Evolutionary conservation across 1,140 invertebrate genomes (phyloP), one percentile per base, ranked within the genome.

Genomic region (Stenopsyche tienmushanensis): DNA sequence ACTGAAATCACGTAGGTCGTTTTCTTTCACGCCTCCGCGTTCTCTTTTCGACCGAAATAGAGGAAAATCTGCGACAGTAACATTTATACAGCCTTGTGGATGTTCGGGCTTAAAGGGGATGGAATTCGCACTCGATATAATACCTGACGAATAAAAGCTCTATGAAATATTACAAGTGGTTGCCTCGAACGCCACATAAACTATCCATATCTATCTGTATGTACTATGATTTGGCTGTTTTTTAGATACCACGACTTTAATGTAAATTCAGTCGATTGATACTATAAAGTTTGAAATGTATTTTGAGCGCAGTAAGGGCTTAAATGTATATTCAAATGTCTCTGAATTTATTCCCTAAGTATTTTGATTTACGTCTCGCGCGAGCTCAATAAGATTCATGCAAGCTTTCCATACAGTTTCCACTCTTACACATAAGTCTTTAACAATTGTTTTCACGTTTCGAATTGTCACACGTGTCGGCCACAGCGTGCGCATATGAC

Each of bases 1-100:
- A 70, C 29, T 17, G 54, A 66, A 70, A 70, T 70, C 68, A 70
- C 68, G 68, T 70, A 70, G 60, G 62, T 62, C 64, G 62, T 70
- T 69, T 69, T 62, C 63, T 15, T 44, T 65, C 53, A 23, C 26
- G 47, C 21, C 20, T 7, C 24, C 44, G 45, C 29, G 9, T 7
- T 21, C 59, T 41, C 34, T 44, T 52, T 45, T 42, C 39, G 29
- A 1, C 44, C 44, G 44, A 47, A 7, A 13, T 20, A 15, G 18
- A 8, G 18, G 18, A 23, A 47, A 47, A 47, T 34, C 42, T 57
- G 18, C 42, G 42, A 47, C 53, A 57, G 53, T 57, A 57, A 57
- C 57, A 41, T 60, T 60, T 60, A 60, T 60, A 41, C 34, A 39
- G 54, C 54, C 54, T 57, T 34, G 54, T 39, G 26, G 26, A 39